A percentile compares a stretch with the other conserved stretches of the same genome.
Evolutionary conservation across 2,797 vertebrate genomes (phyloP).

Genomic region (Pantherophis vulpinus): DNA sequence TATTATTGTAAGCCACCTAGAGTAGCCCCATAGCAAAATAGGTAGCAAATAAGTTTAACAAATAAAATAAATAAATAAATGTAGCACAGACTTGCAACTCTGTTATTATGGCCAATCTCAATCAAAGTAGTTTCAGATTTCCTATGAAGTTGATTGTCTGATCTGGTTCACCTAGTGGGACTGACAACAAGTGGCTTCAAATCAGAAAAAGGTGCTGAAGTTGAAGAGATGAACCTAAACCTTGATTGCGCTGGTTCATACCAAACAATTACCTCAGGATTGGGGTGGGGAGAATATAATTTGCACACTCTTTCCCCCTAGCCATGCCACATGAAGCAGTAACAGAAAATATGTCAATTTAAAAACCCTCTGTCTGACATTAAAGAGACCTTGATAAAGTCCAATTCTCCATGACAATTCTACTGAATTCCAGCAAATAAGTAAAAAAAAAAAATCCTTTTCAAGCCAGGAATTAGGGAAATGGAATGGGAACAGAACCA

Average conservation of each 20-base stretch:
- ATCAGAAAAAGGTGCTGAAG: background rate
- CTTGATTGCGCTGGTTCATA: background rate
- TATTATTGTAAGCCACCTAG: too few relatives aligned
- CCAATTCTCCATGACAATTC: background rate
- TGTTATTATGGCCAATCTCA: background rate
- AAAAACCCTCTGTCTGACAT: background rate
- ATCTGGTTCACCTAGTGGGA: background rate
- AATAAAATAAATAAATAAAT: background rate
- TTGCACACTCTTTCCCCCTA: background rate
- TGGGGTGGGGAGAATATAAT: background rate
- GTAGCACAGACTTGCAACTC: background rate
- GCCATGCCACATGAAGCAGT: background rate
- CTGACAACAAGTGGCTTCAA: background rate
- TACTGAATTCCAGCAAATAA: background rate
- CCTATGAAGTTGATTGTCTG: background rate
- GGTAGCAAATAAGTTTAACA: too few relatives aligned
- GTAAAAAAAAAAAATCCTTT: background rate
- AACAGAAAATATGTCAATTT: background rate
- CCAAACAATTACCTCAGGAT: background rate
- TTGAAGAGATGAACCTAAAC: background rate
- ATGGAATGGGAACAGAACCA: background rate
- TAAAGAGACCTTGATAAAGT: background rate
- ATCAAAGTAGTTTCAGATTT: background rate
- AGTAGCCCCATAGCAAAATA: too few relatives aligned
- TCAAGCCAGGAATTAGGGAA: background rate